These are phyloP conservation scores for Capricornis sumatraensis DNA, from an alignment of 2,113 vertebrate genomes.

Conservation along the genomic window DNA sequence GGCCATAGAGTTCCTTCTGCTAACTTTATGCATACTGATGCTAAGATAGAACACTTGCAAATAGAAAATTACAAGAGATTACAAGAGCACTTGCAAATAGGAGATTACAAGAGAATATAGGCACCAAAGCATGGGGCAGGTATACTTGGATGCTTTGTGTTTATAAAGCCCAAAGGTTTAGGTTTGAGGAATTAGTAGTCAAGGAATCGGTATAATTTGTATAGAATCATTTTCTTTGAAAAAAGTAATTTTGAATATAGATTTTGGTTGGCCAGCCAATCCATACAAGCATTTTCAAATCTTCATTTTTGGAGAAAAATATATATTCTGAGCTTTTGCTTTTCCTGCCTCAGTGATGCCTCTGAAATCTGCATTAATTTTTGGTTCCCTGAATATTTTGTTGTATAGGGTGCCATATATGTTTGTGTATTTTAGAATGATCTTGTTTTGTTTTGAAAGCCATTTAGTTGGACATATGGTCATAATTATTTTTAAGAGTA, in stretches of 20 bases:
- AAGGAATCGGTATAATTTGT: not conserved
- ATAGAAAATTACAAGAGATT: not conserved
- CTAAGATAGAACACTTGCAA: not conserved
- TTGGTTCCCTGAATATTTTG: not conserved
- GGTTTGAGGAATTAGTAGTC: not conserved
- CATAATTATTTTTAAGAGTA: not conserved
- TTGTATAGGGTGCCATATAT: not conserved
- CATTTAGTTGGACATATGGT: not conserved
- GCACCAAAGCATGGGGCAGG: not conserved
- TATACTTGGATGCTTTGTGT: not conserved
- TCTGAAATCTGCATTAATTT: not conserved
- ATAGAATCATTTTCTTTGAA: conserved; percentile 16
- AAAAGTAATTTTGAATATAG: not conserved
- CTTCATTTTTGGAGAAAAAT: not conserved
- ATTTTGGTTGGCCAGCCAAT: not conserved
- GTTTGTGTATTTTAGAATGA: not conserved
- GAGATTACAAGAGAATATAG: not conserved
- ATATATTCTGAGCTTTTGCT: not conserved
- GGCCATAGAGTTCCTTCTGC: not conserved
- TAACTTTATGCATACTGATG: not conserved
- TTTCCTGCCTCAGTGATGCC: not conserved
- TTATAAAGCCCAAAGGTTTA: not conserved
- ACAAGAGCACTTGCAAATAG: not conserved
- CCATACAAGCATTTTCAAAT: not conserved
- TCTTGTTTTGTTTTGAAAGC: conserved; percentile 20